Conservation (phyloP, 2,797 vertebrate genomes). For the Onychomys leucogaster region DNA sequence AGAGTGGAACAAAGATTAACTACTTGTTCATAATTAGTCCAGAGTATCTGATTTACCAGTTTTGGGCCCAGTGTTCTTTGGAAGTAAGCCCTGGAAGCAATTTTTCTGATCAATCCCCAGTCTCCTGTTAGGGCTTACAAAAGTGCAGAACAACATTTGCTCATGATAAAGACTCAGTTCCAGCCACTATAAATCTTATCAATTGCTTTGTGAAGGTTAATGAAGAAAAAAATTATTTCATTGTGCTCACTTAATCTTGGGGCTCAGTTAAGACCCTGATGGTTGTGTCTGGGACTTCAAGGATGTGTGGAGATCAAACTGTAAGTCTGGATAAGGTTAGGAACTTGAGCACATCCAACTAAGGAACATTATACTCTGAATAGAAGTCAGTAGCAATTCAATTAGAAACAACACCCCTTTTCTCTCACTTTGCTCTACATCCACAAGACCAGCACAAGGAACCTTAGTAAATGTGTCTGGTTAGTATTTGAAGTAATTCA, state of each 20-base stretch:
- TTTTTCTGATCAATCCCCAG: conserved; percentile 75
- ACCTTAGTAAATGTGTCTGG: neutral
- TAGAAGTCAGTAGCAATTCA: neutral
- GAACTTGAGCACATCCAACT: neutral
- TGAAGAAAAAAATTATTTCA: neutral
- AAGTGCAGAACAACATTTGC: conserved; percentile 73
- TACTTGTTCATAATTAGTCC: conserved; percentile 55
- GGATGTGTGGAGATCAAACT: neutral
- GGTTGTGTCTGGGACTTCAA: neutral
- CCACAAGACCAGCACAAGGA: neutral
- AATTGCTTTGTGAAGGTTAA: conserved; percentile 59
- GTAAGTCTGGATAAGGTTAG: conserved; percentile 3
- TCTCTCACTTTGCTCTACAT: conserved; percentile 2
- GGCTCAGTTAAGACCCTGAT: neutral
- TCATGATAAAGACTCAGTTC: conserved; percentile 70
- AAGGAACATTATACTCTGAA: neutral
- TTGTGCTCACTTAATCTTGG: conserved; percentile 23
- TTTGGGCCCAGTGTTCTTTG: conserved; percentile 58
- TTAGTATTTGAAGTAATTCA: conserved; percentile 55
- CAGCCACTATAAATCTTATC: conserved; percentile 70
- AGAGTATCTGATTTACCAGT: conserved; percentile 63
- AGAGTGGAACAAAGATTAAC: neutral
- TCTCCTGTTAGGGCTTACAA: conserved; percentile 58
- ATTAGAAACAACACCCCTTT: conserved; percentile 30
- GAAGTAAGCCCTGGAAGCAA: conserved; percentile 71